Base-by-base conservation (phyloP, 1,140 invertebrate species). In the Episyrphus balteatus region DNA sequence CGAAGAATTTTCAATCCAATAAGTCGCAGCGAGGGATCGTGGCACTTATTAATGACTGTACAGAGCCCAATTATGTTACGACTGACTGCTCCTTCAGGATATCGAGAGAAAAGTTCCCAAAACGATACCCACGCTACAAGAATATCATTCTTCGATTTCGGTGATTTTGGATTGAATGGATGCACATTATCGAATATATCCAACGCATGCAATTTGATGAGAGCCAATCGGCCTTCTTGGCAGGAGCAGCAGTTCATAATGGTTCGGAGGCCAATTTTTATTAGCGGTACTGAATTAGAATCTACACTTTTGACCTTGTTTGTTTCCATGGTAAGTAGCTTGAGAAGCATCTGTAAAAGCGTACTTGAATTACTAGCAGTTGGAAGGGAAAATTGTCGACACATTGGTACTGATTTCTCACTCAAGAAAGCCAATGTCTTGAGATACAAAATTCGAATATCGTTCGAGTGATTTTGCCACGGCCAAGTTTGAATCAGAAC, bases 111-210 rank as follows among this genome's bases (percentile, higher is more conserved):
- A 2, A 63, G 54, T 44, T 71, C 60, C 51, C 74, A 58, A 49
- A 75, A 74, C 30, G 61, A 48, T n/a, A 75, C 55, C 73, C 73
- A 75, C 5, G 63, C 44, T 3, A 55, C 42, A 48, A 73, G 51
- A 1, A 72, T 55, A 3, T 40, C 49, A n/a, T 68, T 57, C 58
- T 68, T 71, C 0, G 69, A 58, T 48, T 61, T 65, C 44, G 69
- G 68, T 9, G 55, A 51, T 50, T 71, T 74, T 6, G 62, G 67
- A 30, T 62, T 47, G n/a, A 62, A 55, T 6, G 70, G 70, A 62
- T 71, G 64, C 15, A 75, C 52, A 6, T 58, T 61, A 18, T 59
- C 54, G 3, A 73, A 55, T 44, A 62, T 59, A 49, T 67, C 61
- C 34, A 74, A 57, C 9, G 74, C 55, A 30, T 60, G 63, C 54